Percentiles rank a stretch among this genome's conserved stretches.
These are phyloP conservation scores for Lanius ludovicianus DNA, from an alignment of 2,113 vertebrate species.

Conservation along the genomic window DNA sequence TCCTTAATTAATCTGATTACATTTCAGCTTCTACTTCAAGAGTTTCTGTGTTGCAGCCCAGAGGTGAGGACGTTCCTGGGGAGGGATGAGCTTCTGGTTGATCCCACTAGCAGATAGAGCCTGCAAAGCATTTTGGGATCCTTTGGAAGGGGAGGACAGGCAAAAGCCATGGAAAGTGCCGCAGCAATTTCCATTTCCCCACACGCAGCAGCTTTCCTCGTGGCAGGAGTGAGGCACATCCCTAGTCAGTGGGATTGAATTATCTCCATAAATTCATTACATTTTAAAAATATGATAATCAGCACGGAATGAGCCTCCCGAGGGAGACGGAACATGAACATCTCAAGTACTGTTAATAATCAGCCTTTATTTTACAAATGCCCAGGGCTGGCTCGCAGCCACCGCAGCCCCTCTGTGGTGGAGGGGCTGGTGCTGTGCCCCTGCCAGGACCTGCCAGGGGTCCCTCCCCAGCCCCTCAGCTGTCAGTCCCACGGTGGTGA, in stretches of 20 bases:
- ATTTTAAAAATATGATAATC: conserved; percentile 66
- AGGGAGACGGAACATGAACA: conserved; percentile 55
- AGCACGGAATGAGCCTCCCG: conserved; percentile 55
- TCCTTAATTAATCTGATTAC: conserved; percentile 64
- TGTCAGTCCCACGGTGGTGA: rapidly evolving
- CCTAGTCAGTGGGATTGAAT: conserved; percentile 59
- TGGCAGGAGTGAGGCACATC: conserved; percentile 47
- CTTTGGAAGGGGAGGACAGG: background rate
- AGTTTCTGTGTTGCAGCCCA: conserved; percentile 27
- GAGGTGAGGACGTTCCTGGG: background rate
- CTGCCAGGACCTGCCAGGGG: rapidly evolving
- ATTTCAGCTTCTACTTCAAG: background rate
- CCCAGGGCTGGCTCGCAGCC: conserved; percentile 30
- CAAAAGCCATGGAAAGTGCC: conserved; percentile 1
- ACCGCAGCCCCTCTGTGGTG: rapidly evolving
- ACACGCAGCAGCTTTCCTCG: conserved; percentile 34
- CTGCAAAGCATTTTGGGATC: conserved; percentile 29
- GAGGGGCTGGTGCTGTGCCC: background rate
- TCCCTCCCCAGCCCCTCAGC: background rate
- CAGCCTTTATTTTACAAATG: conserved; percentile 62
- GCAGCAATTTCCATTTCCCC: conserved; percentile 63
- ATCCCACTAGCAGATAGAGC: conserved; percentile 12
- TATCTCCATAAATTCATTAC: conserved; percentile 70
- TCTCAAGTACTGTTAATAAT: conserved; percentile 62
- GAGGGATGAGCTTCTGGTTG: background rate